Evolutionary conservation across 2,797 vertebrate species (phyloP), one percentile per base, ranked within the genome.

Genomic region (Pelochelys cantorii): DNA sequence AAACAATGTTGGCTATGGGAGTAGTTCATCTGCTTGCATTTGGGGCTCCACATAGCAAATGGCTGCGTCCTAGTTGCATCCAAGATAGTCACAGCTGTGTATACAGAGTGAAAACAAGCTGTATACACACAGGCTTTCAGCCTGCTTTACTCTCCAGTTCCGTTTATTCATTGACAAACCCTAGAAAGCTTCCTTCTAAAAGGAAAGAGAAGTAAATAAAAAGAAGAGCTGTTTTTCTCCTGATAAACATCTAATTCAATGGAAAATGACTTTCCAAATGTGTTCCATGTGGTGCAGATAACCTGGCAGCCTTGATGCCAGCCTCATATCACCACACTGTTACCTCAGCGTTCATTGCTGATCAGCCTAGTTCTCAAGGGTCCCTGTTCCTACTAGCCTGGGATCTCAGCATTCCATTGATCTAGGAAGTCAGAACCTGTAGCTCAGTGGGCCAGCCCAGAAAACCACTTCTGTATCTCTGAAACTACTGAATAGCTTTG

Each of bases 171-270:
- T 94, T 97, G 97, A 93, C 83, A 96, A 97, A 96, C 82, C 90
- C 94, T 95, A 97, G 92, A 97, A 97, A 97, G 95, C 94, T 94
- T 94, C 95, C 87, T 97, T 83, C 93, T 90, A 55, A 94, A 95
- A 95, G 79, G 87, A 91, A 93, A 94, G 57, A 95, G 95, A 96
- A 97, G 95, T 97, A 98, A 97, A 98, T 96, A 97, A 94, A 87
- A 93, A 93, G 91, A 94, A 95, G 94, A 94, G 94, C 96, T 97
- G 93, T 89, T 93, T 95, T 94, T 95, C 79, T 92, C 77, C 88
- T 96, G 96, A 96, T 97, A 97, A 98, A 98, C 95, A 97, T 94
- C 87, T 97, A 95, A 93, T 89, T 95, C 95, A 96, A 95, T 84
- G 94, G 95, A 96, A 97, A 97, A 83, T 97, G 95, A 92, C 93